Conservation (phyloP, 2,888 invertebrate genomes). For the Atrina japonica region DNA sequence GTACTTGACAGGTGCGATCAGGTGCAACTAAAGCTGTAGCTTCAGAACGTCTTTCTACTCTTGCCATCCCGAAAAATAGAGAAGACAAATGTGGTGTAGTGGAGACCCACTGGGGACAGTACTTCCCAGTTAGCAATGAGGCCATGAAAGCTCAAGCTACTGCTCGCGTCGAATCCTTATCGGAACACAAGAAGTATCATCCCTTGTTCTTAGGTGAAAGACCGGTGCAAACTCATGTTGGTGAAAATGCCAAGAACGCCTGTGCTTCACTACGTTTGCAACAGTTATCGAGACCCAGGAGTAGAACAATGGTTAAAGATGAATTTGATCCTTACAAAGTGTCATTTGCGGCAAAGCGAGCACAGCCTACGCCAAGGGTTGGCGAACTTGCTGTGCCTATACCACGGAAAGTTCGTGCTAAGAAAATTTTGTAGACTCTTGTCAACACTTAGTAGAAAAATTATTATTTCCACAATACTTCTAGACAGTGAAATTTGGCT, state of each 20-base stretch:
- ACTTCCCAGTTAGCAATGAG: constrained; percentile 52
- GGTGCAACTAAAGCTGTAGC: constrained; percentile 57
- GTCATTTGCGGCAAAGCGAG: constrained; percentile 61
- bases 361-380: constrained; percentile 69
- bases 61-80: constrained; percentile 65
- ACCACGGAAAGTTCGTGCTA: constrained; percentile 67
- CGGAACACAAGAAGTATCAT: constrained; percentile 66
- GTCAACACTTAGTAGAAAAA: too few species aligned
- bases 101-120: constrained; percentile 63
- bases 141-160: constrained; percentile 62
- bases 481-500: too few species aligned
- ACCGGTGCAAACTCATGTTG: constrained; percentile 69
- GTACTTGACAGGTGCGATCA: constrained; percentile 17
- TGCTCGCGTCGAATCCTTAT: constrained; percentile 65
- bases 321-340: constrained; percentile 78
- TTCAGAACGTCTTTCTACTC: constrained; percentile 60
- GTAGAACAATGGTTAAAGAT: constrained; percentile 73
- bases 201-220: constrained; percentile 63
- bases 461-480: too few species aligned
- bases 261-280: constrained; percentile 71
- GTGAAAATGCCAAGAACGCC: constrained; percentile 67
- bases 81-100: constrained; percentile 57
- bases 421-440: too few species aligned
- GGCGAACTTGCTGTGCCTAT: constrained; percentile 71
- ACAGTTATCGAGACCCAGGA: constrained; percentile 73